Percentiles rank a stretch among this genome's conserved stretches.
phyloP scores from a whole-genome alignment of 2,113 vertebrate genomes.

The Addax nasomaculatus region DNA sequence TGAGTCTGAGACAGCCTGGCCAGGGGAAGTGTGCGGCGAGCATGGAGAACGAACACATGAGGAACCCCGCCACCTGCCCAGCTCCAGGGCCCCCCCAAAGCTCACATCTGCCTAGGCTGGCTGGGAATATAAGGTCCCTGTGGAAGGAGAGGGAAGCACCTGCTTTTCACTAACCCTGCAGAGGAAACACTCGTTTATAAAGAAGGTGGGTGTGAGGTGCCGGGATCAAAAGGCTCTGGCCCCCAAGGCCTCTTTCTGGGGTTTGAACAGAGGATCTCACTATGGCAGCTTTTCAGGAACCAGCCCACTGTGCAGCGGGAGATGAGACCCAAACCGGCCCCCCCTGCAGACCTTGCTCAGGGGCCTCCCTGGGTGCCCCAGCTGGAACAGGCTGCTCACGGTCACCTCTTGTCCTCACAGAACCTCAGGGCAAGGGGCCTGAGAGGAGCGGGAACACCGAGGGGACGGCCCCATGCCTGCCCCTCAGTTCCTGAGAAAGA shows the following conservation, averaged over 20 bases:
- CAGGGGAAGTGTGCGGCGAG: rapidly evolving
- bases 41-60: rapidly evolving
- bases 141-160: background rate
- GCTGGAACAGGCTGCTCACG: background rate
- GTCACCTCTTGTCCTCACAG: background rate
- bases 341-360: background rate
- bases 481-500: background rate
- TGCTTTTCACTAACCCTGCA: background rate
- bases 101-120: background rate
- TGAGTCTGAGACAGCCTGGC: background rate
- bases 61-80: rapidly evolving
- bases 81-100: background rate
- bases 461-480: background rate
- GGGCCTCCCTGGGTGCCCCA: background rate
- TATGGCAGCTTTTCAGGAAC: background rate
- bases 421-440: no score
- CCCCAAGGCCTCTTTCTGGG: background rate
- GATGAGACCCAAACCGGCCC: background rate
- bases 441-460: rapidly evolving
- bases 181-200: background rate
- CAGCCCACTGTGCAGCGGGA: background rate
- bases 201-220: background rate
- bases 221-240: background rate
- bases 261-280: background rate
- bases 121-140: background rate